Evolutionary conservation across 2,113 vertebrate genomes (phyloP).

Genomic region (Argyrosomus japonicus): DNA sequence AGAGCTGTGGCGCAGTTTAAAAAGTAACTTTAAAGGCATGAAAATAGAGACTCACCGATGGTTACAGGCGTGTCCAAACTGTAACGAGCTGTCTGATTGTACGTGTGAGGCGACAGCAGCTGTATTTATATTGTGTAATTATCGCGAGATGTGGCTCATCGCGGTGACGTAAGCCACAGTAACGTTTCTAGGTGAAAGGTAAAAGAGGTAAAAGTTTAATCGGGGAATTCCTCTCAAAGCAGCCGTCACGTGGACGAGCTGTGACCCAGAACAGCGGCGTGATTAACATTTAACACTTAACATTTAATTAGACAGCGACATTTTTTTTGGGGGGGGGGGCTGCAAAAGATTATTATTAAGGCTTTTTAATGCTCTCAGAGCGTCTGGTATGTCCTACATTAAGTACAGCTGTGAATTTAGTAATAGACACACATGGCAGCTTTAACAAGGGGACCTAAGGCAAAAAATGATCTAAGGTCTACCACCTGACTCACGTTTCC

Average conservation of each 20-base stretch:
- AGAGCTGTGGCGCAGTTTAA: neutral
- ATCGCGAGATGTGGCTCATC: conserved; percentile 67
- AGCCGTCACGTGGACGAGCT: conserved; percentile 2
- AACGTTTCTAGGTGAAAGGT: conserved; percentile 68
- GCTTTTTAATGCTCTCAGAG: neutral
- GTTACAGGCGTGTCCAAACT: rapidly evolving
- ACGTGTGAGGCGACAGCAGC: rapidly evolving
- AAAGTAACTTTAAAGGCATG: neutral
- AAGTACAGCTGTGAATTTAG: no score
- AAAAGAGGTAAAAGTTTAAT: conserved; percentile 28
- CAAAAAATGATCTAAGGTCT: neutral
- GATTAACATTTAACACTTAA: conserved; percentile 1
- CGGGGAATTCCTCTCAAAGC: conserved; percentile 52
- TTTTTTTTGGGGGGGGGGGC: neutral
- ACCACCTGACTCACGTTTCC: neutral
- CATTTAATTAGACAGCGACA: neutral
- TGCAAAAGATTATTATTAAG: neutral
- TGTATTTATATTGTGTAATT: conserved; percentile 57
- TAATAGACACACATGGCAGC: no score
- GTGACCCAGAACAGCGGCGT: neutral
- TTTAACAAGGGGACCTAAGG: no score
- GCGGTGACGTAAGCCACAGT: conserved; percentile 32
- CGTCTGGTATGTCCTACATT: neutral
- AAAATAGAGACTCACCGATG: conserved; percentile 23
- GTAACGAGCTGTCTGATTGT: neutral